These are phyloP conservation scores for Isoperla grammatica DNA, from an alignment of 2,888 invertebrate species.

Conservation along the genomic window DNA sequence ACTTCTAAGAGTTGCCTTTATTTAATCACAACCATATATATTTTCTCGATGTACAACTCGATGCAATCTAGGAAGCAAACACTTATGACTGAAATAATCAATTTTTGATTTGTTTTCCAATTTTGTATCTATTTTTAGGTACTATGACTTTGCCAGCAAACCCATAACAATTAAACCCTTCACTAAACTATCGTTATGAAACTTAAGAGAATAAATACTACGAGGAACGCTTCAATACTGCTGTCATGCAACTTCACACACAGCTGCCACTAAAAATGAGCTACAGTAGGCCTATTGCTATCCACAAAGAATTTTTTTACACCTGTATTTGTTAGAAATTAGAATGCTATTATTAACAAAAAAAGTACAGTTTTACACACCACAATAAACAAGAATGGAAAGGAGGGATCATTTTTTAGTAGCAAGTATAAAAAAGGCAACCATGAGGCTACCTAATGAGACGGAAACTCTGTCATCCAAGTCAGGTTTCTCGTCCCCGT, in stretches of 20 bases:
- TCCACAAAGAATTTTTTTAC: slow-evolving; percentile 20
- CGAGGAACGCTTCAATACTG: slow-evolving; percentile 27
- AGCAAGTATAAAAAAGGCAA: slow-evolving; percentile 27
- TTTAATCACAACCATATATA: too few species aligned
- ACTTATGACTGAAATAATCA: too few species aligned
- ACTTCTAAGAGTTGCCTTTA: too few species aligned
- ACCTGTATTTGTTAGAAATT: not conserved
- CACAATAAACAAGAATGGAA: slow-evolving; percentile 18
- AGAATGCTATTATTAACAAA: slow-evolving; percentile 3
- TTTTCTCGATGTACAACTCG: too few species aligned
- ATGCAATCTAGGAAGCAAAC: too few species aligned
- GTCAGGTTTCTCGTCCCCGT: not conserved
- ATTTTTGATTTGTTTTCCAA: too few species aligned
- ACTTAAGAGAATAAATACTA: slow-evolving; percentile 28
- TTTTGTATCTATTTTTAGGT: too few species aligned
- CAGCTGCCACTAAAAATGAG: slow-evolving; percentile 29
- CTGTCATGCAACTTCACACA: slow-evolving; percentile 26
- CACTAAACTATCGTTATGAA: slow-evolving; percentile 19
- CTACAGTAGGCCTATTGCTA: slow-evolving; percentile 17
- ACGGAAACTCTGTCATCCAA: slow-evolving; percentile 15
- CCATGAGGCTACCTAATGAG: slow-evolving; percentile 24
- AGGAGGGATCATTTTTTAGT: slow-evolving; percentile 22
- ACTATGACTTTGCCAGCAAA: too few species aligned
- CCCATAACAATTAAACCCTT: not conserved
- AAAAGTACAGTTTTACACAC: slow-evolving; percentile 12